A percentile compares a stretch with the other conserved stretches of the same genome.
phyloP scores from a whole-genome alignment of 1,140 invertebrate species.

The Tribolium castaneum region DNA sequence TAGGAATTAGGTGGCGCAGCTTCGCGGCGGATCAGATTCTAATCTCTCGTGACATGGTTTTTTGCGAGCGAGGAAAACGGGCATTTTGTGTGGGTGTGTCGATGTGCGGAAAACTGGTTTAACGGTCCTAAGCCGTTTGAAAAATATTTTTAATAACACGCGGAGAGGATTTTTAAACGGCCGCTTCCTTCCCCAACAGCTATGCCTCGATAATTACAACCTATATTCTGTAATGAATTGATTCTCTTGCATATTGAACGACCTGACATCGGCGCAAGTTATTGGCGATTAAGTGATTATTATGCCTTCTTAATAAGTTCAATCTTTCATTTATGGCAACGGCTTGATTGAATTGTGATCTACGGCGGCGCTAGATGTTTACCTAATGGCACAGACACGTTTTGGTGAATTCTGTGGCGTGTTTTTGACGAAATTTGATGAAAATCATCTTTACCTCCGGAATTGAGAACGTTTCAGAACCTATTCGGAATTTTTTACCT shows the following conservation, averaged over 20 bases:
- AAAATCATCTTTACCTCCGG: no score
- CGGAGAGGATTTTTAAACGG: background rate
- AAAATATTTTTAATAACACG: constrained; percentile 10
- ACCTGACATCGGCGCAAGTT: constrained; percentile 1
- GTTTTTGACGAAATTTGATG: no score
- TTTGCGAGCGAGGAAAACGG: background rate
- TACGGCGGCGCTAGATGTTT: no score
- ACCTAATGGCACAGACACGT: no score
- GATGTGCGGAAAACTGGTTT: background rate
- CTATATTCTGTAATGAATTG: constrained; percentile 1
- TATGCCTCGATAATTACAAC: constrained; percentile 7
- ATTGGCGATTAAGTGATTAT: constrained; percentile 26
- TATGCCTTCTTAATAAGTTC: constrained; percentile 15
- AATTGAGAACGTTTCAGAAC: no score
- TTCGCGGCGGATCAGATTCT: background rate
- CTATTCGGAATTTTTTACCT: no score
- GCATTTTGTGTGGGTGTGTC: background rate
- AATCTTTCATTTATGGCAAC: constrained; percentile 9
- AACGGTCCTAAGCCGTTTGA: background rate
- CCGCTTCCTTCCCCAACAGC: constrained; percentile 8
- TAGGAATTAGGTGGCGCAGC: constrained; percentile 19
- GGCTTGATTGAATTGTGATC: constrained; percentile 16
- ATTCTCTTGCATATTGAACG: constrained; percentile 7
- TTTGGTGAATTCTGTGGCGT: no score
- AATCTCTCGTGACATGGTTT: constrained; percentile 9